These are phyloP conservation scores for Andricus quercusramuli DNA, from an alignment of 2,888 invertebrate genomes.

Conservation along the genomic window DNA sequence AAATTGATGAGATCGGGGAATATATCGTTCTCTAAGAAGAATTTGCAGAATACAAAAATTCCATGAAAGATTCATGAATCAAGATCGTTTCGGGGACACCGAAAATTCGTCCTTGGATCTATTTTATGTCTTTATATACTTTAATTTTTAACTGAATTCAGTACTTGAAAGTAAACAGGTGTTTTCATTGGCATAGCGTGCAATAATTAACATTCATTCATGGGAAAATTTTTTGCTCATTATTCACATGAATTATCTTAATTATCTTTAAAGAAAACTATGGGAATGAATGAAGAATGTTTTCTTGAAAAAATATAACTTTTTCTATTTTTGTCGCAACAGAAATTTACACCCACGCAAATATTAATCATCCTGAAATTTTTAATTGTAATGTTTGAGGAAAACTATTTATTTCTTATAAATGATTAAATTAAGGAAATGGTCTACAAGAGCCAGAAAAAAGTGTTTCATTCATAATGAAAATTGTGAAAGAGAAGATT, in stretches of 20 bases:
- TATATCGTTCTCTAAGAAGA: too few relatives aligned
- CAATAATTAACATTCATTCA: constrained; percentile 2
- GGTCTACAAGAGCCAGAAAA: too few relatives aligned
- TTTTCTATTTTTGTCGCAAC: not conserved
- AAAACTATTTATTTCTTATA: too few relatives aligned
- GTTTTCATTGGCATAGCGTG: not conserved
- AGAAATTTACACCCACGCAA: too few relatives aligned
- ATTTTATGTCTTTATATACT: not conserved
- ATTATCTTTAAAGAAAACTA: not conserved
- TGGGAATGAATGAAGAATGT: not conserved
- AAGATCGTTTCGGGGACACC: not conserved
- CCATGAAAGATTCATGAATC: not conserved
- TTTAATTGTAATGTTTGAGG: too few relatives aligned
- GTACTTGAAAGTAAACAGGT: not conserved
- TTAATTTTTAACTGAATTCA: not conserved
- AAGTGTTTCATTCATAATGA: too few relatives aligned
- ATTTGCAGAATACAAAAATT: not conserved
- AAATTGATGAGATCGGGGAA: not conserved
- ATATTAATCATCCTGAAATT: too few relatives aligned
- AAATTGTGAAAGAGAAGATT: too few relatives aligned
- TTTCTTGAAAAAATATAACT: not conserved
- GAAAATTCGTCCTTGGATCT: not conserved
- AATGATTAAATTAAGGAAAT: too few relatives aligned
- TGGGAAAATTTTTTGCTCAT: too few relatives aligned
- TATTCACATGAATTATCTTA: not conserved